Conservation (phyloP, 2,888 invertebrate genomes). For the Agrotis ipsilon region DNA sequence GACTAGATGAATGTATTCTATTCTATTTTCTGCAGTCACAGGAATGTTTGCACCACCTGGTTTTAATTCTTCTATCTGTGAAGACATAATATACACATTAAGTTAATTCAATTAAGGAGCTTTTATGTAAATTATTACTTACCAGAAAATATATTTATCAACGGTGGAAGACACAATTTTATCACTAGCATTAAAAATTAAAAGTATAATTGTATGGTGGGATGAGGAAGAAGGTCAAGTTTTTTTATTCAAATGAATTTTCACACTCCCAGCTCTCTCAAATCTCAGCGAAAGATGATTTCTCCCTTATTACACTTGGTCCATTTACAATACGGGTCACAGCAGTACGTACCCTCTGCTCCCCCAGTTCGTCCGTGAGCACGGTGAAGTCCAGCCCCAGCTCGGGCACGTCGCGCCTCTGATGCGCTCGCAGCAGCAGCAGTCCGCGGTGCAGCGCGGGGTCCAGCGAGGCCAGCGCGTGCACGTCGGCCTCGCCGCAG, state of each 20-base stretch:
- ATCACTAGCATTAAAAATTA: no score
- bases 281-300: neutral
- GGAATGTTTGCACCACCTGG: conserved; percentile 97
- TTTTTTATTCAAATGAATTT: neutral
- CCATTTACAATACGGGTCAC: neutral
- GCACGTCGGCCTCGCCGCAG: conserved; percentile 96
- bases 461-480: conserved; percentile 98
- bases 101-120: neutral
- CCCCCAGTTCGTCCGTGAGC: conserved; percentile 97
- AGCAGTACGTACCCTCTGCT: conserved; percentile 73
- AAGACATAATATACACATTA: conserved; percentile 8
- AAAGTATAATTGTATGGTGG: no score
- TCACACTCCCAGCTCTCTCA: neutral
- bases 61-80: conserved; percentile 96
- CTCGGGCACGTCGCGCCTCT: conserved; percentile 95
- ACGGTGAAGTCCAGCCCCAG: conserved; percentile 98
- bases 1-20: conserved; percentile 99
- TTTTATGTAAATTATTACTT: neutral
- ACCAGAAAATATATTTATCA: no score
- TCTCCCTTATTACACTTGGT: neutral
- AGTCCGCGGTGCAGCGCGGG: conserved; percentile 97
- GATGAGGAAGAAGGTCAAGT: neutral
- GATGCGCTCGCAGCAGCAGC: conserved; percentile 96
- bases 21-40: conserved; percentile 97
- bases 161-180: neutral